Percentiles rank a stretch among this genome's conserved stretches.
Conservation (phyloP, 2,888 invertebrate genomes). For the Phengaris arion region DNA sequence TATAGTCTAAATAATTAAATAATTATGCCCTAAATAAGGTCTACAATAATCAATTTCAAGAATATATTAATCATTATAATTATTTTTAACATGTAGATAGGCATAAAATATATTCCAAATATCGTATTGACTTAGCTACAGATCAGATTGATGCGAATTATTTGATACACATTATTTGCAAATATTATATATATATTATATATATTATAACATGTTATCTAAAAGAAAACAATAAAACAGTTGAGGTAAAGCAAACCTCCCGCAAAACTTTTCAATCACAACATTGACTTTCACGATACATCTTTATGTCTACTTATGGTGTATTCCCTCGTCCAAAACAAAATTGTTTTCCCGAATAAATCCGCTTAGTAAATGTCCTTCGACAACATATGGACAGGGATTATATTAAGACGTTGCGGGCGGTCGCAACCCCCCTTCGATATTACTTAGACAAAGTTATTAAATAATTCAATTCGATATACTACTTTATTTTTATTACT, state of each 20-base stretch:
- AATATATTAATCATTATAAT: not conserved
- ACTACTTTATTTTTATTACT: slow-evolving; percentile 36
- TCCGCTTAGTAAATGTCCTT: slow-evolving; percentile 66
- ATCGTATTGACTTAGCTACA: no score
- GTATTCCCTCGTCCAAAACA: slow-evolving; percentile 24
- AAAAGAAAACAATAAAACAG: not conserved
- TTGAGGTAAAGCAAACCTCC: not conserved
- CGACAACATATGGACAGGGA: slow-evolving; percentile 65
- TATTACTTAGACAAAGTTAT: slow-evolving; percentile 43
- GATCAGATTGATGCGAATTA: no score
- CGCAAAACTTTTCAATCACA: slow-evolving; percentile 6
- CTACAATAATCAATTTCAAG: not conserved
- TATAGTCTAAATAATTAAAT: not conserved
- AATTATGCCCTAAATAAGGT: not conserved
- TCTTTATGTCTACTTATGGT: not conserved
- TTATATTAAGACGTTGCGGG: slow-evolving; percentile 67
- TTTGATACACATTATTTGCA: no score
- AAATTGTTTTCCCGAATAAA: slow-evolving; percentile 59
- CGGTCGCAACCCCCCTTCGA: slow-evolving; percentile 48
- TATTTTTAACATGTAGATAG: not conserved
- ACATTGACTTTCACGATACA: not conserved
- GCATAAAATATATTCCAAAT: no score
- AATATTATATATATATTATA: no score
- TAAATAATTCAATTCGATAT: slow-evolving; percentile 43
- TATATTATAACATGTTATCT: not conserved